Evolutionary conservation across 2,888 invertebrate genomes (phyloP).

Genomic region (Trachelus tabidus): DNA sequence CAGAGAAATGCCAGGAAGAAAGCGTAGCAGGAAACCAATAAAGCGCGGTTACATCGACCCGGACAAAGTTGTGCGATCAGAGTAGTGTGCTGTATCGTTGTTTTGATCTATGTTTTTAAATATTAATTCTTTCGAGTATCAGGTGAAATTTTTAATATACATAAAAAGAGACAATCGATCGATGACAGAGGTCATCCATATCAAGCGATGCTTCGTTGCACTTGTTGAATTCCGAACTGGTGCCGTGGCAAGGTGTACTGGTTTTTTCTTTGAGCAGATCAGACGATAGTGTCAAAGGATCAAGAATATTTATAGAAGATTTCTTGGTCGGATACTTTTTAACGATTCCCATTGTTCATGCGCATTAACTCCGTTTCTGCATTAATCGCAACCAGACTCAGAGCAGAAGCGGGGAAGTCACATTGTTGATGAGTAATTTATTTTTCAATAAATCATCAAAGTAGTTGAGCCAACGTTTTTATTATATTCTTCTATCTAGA

Average conservation of each 20-base stretch:
- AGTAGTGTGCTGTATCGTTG: slow-evolving; percentile 8
- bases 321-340: background rate
- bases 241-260: background rate
- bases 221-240: background rate
- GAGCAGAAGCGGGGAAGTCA: background rate
- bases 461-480: background rate
- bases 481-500: background rate
- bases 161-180: background rate
- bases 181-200: background rate
- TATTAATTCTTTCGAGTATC: background rate
- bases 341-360: background rate
- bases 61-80: slow-evolving; percentile 27
- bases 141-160: background rate
- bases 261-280: background rate
- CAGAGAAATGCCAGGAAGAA: slow-evolving; percentile 59
- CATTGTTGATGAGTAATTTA: background rate
- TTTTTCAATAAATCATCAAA: background rate
- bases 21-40: slow-evolving; percentile 57
- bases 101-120: background rate
- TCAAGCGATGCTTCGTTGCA: background rate
- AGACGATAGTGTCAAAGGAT: background rate
- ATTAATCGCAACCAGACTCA: background rate
- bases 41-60: slow-evolving; percentile 35
- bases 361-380: background rate
- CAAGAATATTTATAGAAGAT: background rate